These are phyloP conservation scores for Ictidomys tridecemlineatus DNA, from an alignment of 2,113 vertebrate species.

Conservation along the genomic window DNA sequence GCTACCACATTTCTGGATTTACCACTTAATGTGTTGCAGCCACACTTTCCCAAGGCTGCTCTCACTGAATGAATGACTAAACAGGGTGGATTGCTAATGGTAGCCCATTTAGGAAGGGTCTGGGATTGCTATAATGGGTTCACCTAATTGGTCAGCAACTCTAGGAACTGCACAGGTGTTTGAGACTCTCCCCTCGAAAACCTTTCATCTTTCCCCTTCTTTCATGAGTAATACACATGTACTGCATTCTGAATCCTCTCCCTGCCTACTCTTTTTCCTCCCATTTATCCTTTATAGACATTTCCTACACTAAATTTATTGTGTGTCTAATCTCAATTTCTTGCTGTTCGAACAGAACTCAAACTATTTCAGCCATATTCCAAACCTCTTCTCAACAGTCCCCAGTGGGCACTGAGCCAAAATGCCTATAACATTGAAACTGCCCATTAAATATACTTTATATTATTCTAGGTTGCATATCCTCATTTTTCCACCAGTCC, in stretches of 20 bases:
- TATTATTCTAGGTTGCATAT: neutral
- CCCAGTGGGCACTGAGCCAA: neutral
- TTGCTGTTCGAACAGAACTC: neutral
- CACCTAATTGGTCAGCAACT: neutral
- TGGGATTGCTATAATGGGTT: neutral
- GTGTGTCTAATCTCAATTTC: neutral
- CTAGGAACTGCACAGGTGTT: neutral
- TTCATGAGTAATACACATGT: neutral
- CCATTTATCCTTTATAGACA: neutral
- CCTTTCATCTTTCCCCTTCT: neutral
- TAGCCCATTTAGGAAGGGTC: neutral
- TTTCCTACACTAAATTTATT: neutral
- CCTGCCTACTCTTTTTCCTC: neutral
- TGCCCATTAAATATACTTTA: neutral
- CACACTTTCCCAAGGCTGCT: neutral
- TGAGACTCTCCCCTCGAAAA: neutral
- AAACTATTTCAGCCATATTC: neutral
- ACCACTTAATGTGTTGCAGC: rapidly evolving
- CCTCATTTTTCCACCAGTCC: neutral
- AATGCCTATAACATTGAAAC: neutral
- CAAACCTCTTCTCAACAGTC: neutral
- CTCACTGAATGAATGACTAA: neutral
- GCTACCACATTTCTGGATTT: neutral
- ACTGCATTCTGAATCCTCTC: neutral
- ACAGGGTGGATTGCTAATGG: neutral